These are phyloP conservation scores for Aurelia sp. DNA, from an alignment of 30 jellyfish, hydroid and myxozoan genomes.

Conservation along the genomic window DNA sequence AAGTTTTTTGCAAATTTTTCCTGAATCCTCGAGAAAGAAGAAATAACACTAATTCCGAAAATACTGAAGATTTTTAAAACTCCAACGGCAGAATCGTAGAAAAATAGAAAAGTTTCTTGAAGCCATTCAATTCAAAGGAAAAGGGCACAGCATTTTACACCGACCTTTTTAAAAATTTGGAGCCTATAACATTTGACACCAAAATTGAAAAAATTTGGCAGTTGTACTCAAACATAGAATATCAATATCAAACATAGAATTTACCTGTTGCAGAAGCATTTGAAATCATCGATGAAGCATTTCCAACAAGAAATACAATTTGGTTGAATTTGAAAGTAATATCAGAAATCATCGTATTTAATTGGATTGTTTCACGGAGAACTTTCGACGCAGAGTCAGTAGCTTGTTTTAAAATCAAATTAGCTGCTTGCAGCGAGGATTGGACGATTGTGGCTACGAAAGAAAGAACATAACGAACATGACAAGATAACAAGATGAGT, in stretches of 20 bases:
- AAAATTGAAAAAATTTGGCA: background rate
- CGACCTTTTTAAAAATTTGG: too few species aligned
- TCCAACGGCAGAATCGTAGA: too few species aligned
- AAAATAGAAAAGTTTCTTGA: too few species aligned
- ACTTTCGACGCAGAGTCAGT: constrained; percentile 73
- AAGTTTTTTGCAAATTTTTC: too few species aligned
- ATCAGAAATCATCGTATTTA: constrained; percentile 63
- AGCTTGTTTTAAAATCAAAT: constrained; percentile 75
- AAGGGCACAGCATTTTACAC: too few species aligned
- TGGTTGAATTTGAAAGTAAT: constrained; percentile 63
- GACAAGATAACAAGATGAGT: too few species aligned
- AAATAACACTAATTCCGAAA: too few species aligned
- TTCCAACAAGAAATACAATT: constrained; percentile 71
- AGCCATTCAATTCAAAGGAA: too few species aligned
- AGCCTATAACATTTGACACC: background rate
- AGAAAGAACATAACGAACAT: background rate
- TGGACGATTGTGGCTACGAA: constrained; percentile 85
- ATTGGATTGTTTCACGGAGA: constrained; percentile 49
- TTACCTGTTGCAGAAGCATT: constrained; percentile 81
- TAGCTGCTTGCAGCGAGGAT: constrained; percentile 91
- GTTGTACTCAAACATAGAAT: too few species aligned
- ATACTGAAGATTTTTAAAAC: too few species aligned
- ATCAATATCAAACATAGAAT: background rate
- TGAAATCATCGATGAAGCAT: constrained; percentile 58
- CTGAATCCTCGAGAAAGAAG: too few species aligned